Base-by-base conservation (phyloP, 2,797 vertebrate genomes). In the Uromys caudimaculatus region DNA sequence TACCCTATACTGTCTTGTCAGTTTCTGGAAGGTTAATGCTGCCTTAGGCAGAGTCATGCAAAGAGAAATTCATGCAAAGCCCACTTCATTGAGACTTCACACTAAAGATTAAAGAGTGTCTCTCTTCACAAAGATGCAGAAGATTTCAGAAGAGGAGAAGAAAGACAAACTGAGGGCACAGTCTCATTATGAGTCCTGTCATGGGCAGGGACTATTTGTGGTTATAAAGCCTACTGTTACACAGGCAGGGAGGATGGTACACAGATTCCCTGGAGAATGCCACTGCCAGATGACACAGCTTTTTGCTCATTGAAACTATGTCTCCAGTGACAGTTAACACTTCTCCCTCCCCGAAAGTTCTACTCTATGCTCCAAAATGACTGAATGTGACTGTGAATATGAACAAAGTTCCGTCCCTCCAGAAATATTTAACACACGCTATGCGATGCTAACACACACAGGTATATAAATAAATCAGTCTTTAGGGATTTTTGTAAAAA, bases 1-100 rank as follows among this genome's bases (percentile, higher is more conserved):
- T 38, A 29, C 10, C 8, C 14, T 82, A 23, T 24, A 7, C 10
- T 75, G 44, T 75, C 56, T 93, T 41, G 24, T 35, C 44, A 35
- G 21, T 86, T 60, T 91, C n/a, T 83, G 52, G 23, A 38, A 47
- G 76, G 56, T 19, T 64, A 29, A 32, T 85, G 89, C 27, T 64
- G 1, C 44, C 41, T 92, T 54, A 73, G 47, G 41, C 64, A 77
- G 12, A 6, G 27, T 54, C 50, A 69, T 6, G 0, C 64, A 35
- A 67, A 67, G 32, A 93, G 41, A 89, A 56, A 58, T 38, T 60
- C 24, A 67, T 86, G 77, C 35, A 96, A 71, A 95, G 29, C 19
- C 12, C 13, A 27, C 62, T 92, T 77, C 21, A 24, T 83, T 58
- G 2, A 54, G 50, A 69, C 3, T 86, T 47, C 44, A 24, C 16